Percentiles rank a stretch among this genome's conserved stretches.
Conservation (phyloP, 2,113 vertebrate species). For the Nothocercus julius region DNA sequence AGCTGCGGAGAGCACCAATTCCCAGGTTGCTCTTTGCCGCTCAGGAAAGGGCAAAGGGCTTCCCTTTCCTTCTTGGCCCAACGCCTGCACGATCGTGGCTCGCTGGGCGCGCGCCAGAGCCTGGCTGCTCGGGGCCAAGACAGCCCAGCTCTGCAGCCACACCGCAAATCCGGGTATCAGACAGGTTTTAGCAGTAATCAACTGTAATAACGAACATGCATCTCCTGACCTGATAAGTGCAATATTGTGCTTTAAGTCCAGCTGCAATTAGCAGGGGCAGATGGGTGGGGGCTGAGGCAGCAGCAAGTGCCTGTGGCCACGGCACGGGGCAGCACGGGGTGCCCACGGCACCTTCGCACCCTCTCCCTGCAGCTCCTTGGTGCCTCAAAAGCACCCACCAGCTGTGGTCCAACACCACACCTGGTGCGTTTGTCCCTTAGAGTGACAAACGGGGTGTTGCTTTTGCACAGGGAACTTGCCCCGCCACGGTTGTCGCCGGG, state of each 20-base stretch:
- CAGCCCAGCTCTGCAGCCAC: neutral
- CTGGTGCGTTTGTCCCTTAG: too few species aligned
- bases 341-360: neutral
- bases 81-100: fast-evolving
- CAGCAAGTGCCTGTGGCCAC: neutral
- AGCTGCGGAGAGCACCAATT: neutral
- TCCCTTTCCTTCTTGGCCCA: neutral
- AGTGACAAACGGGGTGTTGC: too few species aligned
- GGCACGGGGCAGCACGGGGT: neutral
- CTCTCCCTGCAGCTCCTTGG: too few species aligned
- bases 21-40: fast-evolving
- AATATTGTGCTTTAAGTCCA: slow-evolving; percentile 16
- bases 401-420: fast-evolving
- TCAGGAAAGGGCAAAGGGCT: fast-evolving
- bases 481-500: fast-evolving
- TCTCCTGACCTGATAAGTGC: slow-evolving; percentile 21
- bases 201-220: neutral
- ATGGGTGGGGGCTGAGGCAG: slow-evolving; percentile 31
- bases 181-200: slow-evolving; percentile 57
- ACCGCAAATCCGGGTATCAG: slow-evolving; percentile 62
- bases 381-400: fast-evolving
- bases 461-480: fast-evolving
- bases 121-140: neutral
- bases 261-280: slow-evolving; percentile 51
- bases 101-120: neutral